Percentiles rank a stretch among this genome's conserved stretches.
phyloP scores from a whole-genome alignment of 1,140 invertebrate species.

The Chironomus tepperi region DNA sequence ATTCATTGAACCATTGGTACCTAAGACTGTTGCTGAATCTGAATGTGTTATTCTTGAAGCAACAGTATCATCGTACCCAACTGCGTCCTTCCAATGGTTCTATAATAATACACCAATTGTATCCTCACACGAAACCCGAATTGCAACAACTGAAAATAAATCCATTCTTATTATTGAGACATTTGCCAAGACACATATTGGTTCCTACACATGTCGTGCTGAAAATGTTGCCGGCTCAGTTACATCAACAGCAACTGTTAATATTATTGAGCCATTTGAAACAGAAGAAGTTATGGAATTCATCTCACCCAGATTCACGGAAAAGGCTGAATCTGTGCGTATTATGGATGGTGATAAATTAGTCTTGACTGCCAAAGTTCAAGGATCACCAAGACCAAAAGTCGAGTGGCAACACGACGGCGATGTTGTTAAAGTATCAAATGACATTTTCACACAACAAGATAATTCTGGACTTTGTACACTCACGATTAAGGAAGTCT shows the following conservation, averaged over 20 bases:
- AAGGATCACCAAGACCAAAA: constrained; percentile 71
- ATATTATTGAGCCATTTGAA: constrained; percentile 49
- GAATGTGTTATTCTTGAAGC: constrained; percentile 73
- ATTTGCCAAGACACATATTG: constrained; percentile 59
- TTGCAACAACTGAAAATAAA: constrained; percentile 66
- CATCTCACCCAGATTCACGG: constrained; percentile 64
- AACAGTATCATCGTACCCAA: constrained; percentile 63
- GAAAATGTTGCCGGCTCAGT: constrained; percentile 81
- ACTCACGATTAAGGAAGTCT: constrained; percentile 82
- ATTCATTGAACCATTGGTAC: constrained; percentile 62
- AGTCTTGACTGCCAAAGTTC: constrained; percentile 63
- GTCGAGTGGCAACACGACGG: constrained; percentile 75
- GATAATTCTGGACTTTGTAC: constrained; percentile 70
- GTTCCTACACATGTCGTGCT: constrained; percentile 77
- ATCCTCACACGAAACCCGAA: constrained; percentile 54
- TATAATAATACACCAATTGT: constrained; percentile 53
- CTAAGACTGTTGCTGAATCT: constrained; percentile 59
- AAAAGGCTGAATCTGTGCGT: constrained; percentile 57
- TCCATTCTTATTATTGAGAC: constrained; percentile 74
- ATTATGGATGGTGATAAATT: constrained; percentile 92
- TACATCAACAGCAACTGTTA: constrained; percentile 69
- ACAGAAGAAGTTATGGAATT: constrained; percentile 53
- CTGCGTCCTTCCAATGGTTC: constrained; percentile 81
- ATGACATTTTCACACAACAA: constrained; percentile 67
- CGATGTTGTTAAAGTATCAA: constrained; percentile 60